A percentile compares a stretch with the other conserved stretches of the same genome.
Evolutionary conservation across 2,797 vertebrate species (phyloP).

Genomic region (Oophaga sylvatica): DNA sequence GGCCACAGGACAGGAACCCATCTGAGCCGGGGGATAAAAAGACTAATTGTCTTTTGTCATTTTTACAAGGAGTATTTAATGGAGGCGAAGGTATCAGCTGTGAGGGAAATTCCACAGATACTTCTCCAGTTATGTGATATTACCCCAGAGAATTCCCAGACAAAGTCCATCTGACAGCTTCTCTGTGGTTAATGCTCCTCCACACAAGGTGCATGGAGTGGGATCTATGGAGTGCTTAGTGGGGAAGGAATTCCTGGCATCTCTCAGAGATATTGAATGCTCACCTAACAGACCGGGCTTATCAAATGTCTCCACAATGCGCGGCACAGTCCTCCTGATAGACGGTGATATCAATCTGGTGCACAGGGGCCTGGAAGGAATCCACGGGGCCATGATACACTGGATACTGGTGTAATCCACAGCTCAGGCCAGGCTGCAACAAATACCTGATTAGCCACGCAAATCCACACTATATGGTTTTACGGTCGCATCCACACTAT

Average conservation of each 20-base stretch:
- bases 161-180: constrained; percentile 74
- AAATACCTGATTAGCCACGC: background rate
- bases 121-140: constrained; percentile 74
- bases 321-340: constrained; percentile 8
- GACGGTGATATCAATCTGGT: background rate
- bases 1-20: constrained; percentile 30
- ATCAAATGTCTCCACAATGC: constrained; percentile 21
- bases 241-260: constrained; percentile 52
- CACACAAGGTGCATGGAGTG: constrained; percentile 44
- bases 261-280: constrained; percentile 39
- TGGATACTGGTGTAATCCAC: background rate
- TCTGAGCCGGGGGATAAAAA: constrained; percentile 56
- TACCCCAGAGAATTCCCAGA: constrained; percentile 74
- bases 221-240: constrained; percentile 56
- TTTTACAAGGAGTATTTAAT: constrained; percentile 54
- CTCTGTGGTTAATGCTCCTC: constrained; percentile 63
- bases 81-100: constrained; percentile 63
- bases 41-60: constrained; percentile 42
- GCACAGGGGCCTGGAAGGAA: constrained; percentile 8
- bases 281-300: constrained; percentile 9
- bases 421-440: background rate
- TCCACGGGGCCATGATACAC: background rate
- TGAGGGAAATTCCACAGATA: constrained; percentile 75
- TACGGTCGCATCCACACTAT: background rate
- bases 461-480: background rate